Percentiles rank a stretch among this genome's conserved stretches.
phyloP scores from a whole-genome alignment of 1,140 invertebrate genomes.

The Anthonomus grandis region DNA sequence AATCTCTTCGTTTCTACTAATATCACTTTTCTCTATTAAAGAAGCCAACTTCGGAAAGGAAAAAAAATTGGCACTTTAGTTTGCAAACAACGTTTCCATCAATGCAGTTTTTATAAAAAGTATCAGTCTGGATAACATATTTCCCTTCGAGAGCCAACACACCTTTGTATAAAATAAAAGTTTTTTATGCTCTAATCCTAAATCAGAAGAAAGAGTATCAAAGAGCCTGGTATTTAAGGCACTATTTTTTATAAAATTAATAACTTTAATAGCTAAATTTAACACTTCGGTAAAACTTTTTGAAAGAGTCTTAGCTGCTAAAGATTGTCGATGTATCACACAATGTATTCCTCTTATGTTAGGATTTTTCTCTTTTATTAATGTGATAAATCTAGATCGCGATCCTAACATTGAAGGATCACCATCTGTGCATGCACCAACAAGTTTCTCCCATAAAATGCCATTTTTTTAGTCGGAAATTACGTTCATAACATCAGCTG shows the following conservation, averaged over 20 bases:
- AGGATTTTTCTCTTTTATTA: slow-evolving; percentile 40
- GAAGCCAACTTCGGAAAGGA: neutral
- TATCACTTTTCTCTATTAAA: neutral
- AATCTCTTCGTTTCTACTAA: neutral
- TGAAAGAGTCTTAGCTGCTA: slow-evolving; percentile 41
- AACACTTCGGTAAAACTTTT: slow-evolving; percentile 29
- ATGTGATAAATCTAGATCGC: slow-evolving; percentile 37
- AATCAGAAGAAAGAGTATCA: slow-evolving; percentile 32
- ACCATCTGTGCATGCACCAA: too few relatives aligned
- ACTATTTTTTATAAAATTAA: slow-evolving; percentile 42
- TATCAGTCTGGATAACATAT: slow-evolving; percentile 24
- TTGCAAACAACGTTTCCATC: neutral
- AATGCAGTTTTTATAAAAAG: neutral
- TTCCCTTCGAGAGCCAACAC: slow-evolving; percentile 38
- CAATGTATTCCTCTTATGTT: slow-evolving; percentile 34
- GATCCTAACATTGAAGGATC: slow-evolving; percentile 43
- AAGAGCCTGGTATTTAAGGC: slow-evolving; percentile 39
- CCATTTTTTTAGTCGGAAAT: slow-evolving; percentile 31
- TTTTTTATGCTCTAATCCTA: slow-evolving; percentile 33
- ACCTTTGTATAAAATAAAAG: slow-evolving; percentile 34
- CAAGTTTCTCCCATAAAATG: too few relatives aligned
- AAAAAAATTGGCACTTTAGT: neutral
- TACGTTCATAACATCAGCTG: slow-evolving; percentile 34
- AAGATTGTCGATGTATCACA: slow-evolving; percentile 40
- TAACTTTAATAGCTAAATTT: slow-evolving; percentile 38